Evolutionary conservation across 2,888 invertebrate species (phyloP).

Genomic region (Pherbina coryleti): DNA sequence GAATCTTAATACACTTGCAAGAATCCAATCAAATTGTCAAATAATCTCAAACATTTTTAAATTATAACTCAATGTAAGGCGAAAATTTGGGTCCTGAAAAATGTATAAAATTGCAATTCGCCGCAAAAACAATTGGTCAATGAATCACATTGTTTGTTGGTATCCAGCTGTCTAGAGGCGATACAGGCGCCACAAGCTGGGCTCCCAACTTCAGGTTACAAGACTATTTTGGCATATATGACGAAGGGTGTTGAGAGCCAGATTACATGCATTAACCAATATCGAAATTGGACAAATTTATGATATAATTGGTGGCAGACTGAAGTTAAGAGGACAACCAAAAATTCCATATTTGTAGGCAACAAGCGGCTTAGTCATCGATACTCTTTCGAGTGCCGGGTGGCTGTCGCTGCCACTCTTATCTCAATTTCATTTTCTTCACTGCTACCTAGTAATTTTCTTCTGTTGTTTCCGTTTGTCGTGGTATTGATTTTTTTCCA

Average conservation of each 20-base stretch:
- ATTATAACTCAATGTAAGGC: neutral
- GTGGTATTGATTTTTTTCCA: neutral
- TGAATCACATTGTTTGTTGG: constrained; percentile 13
- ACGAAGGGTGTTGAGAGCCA: constrained; percentile 44
- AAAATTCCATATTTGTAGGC: neutral
- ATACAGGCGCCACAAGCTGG: neutral
- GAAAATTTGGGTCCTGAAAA: neutral
- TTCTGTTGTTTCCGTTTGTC: neutral
- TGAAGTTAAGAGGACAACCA: constrained; percentile 27
- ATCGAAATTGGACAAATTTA: constrained; percentile 66
- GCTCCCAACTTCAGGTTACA: neutral
- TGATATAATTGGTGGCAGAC: constrained; percentile 63
- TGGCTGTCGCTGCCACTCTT: constrained; percentile 11
- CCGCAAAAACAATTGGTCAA: constrained; percentile 11
- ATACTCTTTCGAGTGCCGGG: neutral
- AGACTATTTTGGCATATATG: constrained; percentile 11
- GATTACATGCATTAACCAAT: constrained; percentile 45
- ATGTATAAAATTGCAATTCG: neutral
- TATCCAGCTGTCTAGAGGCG: neutral
- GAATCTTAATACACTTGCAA: neutral
- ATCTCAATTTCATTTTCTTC: constrained; percentile 9
- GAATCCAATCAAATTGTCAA: constrained; percentile 22
- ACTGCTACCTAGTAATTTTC: constrained; percentile 30
- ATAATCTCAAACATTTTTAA: neutral
- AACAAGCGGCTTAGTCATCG: constrained; percentile 21